A percentile compares a stretch with the other conserved stretches of the same genome.
Conservation (phyloP, 2,888 invertebrate species). For the Eupithecia inturbata region DNA sequence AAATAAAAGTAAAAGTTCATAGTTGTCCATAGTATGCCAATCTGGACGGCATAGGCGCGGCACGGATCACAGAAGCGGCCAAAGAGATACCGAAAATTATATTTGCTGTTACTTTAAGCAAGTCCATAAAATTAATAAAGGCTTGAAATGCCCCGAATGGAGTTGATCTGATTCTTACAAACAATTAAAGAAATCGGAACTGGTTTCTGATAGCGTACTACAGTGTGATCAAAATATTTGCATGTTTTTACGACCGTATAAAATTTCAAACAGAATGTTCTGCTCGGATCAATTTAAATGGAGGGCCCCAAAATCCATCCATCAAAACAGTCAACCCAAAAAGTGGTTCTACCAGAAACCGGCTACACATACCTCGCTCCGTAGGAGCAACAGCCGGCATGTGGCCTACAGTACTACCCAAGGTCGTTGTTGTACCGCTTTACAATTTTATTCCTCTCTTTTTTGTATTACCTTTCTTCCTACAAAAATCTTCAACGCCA, state of each 20-base stretch:
- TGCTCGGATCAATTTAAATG: constrained; percentile 48
- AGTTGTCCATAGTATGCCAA: constrained; percentile 62
- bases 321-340: constrained; percentile 68
- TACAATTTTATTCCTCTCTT: constrained; percentile 71
- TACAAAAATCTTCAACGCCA: constrained; percentile 55
- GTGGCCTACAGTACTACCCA: constrained; percentile 81
- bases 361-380: constrained; percentile 60
- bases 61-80: constrained; percentile 34
- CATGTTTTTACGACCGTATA: constrained; percentile 27
- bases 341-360: constrained; percentile 69
- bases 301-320: constrained; percentile 67
- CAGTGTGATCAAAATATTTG: constrained; percentile 29
- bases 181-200: constrained; percentile 22
- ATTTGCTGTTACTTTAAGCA: constrained; percentile 27
- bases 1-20: constrained; percentile 70
- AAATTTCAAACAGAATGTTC: constrained; percentile 28
- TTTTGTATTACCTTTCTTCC: constrained; percentile 77
- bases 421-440: constrained; percentile 80
- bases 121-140: constrained; percentile 27
- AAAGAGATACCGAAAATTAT: constrained; percentile 28
- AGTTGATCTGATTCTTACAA: constrained; percentile 22
- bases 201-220: constrained; percentile 11
- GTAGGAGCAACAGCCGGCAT: constrained; percentile 72
- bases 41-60: constrained; percentile 47
- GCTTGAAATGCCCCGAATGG: constrained; percentile 18